Percentiles rank a stretch among this genome's conserved stretches.
These are phyloP conservation scores for Microtus pennsylvanicus DNA, from an alignment of 2,113 vertebrate species.

Conservation along the genomic window DNA sequence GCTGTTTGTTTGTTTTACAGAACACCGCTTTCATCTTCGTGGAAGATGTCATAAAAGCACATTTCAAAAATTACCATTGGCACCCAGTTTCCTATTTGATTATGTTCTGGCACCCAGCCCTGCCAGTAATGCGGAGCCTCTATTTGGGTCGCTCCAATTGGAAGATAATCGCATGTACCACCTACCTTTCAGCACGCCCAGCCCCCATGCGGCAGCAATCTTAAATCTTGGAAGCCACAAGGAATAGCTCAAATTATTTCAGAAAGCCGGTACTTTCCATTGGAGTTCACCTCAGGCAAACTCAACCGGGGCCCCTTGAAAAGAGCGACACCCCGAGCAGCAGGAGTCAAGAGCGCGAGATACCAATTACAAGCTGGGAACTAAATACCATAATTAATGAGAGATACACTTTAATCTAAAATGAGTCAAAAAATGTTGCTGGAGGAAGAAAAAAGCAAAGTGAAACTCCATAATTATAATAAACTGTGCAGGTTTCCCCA, in stretches of 20 bases:
- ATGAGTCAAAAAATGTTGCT: slow-evolving; percentile 87
- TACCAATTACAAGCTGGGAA: slow-evolving; percentile 86
- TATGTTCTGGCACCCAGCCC: slow-evolving; percentile 83
- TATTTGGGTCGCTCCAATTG: background rate
- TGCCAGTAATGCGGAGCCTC: slow-evolving; percentile 23
- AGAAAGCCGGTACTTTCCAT: slow-evolving; percentile 92
- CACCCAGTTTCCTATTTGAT: slow-evolving; percentile 86
- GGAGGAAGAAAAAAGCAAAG: slow-evolving; percentile 89
- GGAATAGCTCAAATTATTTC: slow-evolving; percentile 86
- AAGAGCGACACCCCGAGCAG: slow-evolving; percentile 80
- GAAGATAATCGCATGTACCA: slow-evolving; percentile 20
- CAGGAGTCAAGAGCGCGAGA: slow-evolving; percentile 80
- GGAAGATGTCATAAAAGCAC: slow-evolving; percentile 83
- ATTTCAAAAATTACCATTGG: slow-evolving; percentile 87
- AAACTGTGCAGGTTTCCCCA: slow-evolving; percentile 74
- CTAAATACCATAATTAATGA: slow-evolving; percentile 87
- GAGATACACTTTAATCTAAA: slow-evolving; percentile 87
- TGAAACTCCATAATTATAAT: slow-evolving; percentile 87
- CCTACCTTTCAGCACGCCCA: slow-evolving; percentile 34
- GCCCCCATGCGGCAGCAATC: slow-evolving; percentile 69
- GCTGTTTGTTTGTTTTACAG: slow-evolving; percentile 81
- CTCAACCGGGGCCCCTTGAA: slow-evolving; percentile 81
- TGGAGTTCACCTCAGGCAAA: slow-evolving; percentile 86
- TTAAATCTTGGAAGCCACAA: slow-evolving; percentile 85
- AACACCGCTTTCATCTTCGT: slow-evolving; percentile 79